Evolutionary conservation across 1,140 invertebrate species (phyloP).

Genomic region (Varroa destructor): DNA sequence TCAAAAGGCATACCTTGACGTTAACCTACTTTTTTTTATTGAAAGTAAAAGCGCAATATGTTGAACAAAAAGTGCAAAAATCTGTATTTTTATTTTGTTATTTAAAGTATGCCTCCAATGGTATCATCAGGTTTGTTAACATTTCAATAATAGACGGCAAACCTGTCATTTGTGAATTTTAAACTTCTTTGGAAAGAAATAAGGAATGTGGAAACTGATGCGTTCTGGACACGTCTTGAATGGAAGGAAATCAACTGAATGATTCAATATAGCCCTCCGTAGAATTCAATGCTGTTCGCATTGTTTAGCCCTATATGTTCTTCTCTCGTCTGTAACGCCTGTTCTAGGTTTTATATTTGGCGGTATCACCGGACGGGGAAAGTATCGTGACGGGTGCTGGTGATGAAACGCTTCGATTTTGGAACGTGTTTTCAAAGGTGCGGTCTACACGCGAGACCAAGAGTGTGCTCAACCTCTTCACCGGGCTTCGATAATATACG

Average conservation of each 20-base stretch:
- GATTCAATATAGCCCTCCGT: too few relatives aligned
- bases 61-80: too few relatives aligned
- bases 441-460: slow-evolving; percentile 46
- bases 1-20: slow-evolving; percentile 29
- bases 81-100: too few relatives aligned
- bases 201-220: too few relatives aligned
- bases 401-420: slow-evolving; percentile 95
- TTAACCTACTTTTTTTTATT: background rate
- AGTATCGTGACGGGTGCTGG: slow-evolving; percentile 98
- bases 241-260: too few relatives aligned
- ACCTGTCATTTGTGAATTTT: too few relatives aligned
- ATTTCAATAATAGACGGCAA: too few relatives aligned
- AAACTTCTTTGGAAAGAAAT: too few relatives aligned
- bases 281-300: background rate
- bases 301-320: background rate
- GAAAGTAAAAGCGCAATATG: too few relatives aligned
- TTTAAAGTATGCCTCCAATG: too few relatives aligned
- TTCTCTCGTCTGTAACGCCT: slow-evolving; percentile 9
- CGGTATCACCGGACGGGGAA: slow-evolving; percentile 95
- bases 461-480: slow-evolving; percentile 20
- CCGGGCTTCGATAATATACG: slow-evolving; percentile 14
- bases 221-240: too few relatives aligned
- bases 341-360: slow-evolving; percentile 40
- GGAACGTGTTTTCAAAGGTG: slow-evolving; percentile 98
- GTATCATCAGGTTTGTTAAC: too few relatives aligned